These are phyloP conservation scores for Chaetodon trifasciatus DNA, from an alignment of 2,797 vertebrate genomes.

Conservation along the genomic window DNA sequence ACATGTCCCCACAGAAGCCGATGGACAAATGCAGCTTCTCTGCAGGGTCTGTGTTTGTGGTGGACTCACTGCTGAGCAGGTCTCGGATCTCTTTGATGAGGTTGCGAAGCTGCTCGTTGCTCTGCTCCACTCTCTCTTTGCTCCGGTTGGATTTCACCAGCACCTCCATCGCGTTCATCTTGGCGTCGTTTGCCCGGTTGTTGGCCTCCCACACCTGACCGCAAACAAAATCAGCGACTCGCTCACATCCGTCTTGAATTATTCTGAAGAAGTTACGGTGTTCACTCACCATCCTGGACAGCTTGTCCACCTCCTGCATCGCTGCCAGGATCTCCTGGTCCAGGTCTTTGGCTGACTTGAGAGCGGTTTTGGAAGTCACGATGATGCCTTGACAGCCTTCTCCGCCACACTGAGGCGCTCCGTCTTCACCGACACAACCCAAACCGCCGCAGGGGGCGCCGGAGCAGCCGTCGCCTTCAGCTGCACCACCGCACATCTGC, in stretches of 20 bases:
- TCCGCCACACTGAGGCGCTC: constrained; percentile 89
- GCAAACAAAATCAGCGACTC: neutral
- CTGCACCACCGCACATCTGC: constrained; percentile 90
- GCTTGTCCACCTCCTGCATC: constrained; percentile 94
- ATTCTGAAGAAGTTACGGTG: neutral
- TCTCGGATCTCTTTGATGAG: constrained; percentile 96
- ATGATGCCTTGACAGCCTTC: constrained; percentile 88
- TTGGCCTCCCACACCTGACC: constrained; percentile 93
- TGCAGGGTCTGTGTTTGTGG: neutral
- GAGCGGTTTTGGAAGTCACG: constrained; percentile 81
- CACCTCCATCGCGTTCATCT: constrained; percentile 90
- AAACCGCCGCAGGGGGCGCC: constrained; percentile 90
- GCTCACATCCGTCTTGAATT: neutral
- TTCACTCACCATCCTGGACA: constrained; percentile 91
- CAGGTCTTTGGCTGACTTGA: constrained; percentile 90
- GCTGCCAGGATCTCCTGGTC: constrained; percentile 91
- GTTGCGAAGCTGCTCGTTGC: constrained; percentile 92
- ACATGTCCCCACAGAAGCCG: too few species aligned
- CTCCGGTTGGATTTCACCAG: constrained; percentile 92
- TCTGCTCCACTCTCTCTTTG: constrained; percentile 92
- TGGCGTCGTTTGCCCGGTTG: constrained; percentile 91
- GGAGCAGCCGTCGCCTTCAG: constrained; percentile 83
- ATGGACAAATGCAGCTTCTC: neutral
- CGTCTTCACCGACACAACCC: constrained; percentile 85
- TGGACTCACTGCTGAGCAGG: constrained; percentile 90